Base-by-base conservation (phyloP, 1,140 invertebrate species). In the Saccostrea cuccullata region DNA sequence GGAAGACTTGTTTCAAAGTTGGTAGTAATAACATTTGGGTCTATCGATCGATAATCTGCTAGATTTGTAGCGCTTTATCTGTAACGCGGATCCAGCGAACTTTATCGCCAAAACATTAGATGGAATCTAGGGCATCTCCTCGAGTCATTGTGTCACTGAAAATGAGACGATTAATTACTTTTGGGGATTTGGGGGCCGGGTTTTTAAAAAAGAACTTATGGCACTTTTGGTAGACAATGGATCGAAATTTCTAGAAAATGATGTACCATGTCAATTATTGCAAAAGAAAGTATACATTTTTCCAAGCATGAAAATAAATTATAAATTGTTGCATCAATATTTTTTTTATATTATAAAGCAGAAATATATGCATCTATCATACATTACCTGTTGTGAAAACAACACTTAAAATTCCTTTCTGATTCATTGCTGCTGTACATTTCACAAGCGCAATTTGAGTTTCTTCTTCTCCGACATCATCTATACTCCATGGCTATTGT, bases 381-480 rank as follows among this genome's bases (percentile, higher is more conserved):
- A 77, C 30, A 15, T 77, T 77, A 77, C 70, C 70, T 77, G 30
- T 77, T 77, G 26, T 15, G 15, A 30, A 77, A 36, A 36, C 13
- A 8, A 77, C 70, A 36, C 70, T 77, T 77, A 40, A 77, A 77
- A 77, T 30, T 77, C 70, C 70, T 77, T 23, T 15, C 13, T 26
- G 26, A 77, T 77, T 36, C 70, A 77, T 77, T 30, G 26, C 70
- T 15, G 26, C 70, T 77, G 70, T 77, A 36, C 70, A 77, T 77
- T 77, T 77, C 70, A 77, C 70, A 77, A 77, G 26, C 30, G 70
- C 70, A 77, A 77, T 36, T 26, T 13, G 26, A 3, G 26, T 77
- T 36, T 77, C 26, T 23, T 73, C 70, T 77, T 77, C 30, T 30
- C 23, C 9, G 15, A 23, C 70, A 77, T 77, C 70, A 77, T 26